Evolutionary conservation across 1,140 invertebrate genomes (phyloP).

Genomic region (Anastrepha ludens): DNA sequence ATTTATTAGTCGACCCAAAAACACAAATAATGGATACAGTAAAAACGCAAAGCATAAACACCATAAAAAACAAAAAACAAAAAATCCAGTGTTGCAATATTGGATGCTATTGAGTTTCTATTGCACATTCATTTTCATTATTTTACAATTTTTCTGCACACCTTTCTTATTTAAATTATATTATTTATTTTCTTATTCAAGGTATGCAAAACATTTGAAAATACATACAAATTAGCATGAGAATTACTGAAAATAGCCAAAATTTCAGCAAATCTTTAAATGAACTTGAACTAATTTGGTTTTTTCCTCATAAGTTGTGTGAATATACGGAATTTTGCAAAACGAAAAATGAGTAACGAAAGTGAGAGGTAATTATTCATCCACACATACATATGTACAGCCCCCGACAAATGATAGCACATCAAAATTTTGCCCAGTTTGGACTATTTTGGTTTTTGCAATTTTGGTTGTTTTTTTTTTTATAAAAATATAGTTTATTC

Average conservation of each 20-base stretch:
- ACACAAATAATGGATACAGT: background rate
- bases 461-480: no score
- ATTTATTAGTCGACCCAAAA: background rate
- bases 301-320: background rate
- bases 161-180: conserved; percentile 10
- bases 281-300: conserved; percentile 1
- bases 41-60: background rate
- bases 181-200: background rate
- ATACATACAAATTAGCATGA: background rate
- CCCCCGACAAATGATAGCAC: no score
- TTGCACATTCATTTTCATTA: background rate
- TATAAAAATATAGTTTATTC: no score
- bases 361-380: no score
- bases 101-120: background rate
- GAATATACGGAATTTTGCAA: no score
- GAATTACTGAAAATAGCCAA: background rate
- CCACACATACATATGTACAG: no score
- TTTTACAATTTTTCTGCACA: background rate
- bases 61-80: background rate
- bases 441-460: no score
- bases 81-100: background rate
- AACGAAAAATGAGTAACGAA: no score
- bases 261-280: background rate
- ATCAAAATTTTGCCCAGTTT: no score
- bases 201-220: background rate